Evolutionary conservation across 2,113 vertebrate genomes (phyloP).

Genomic region (Talpa occidentalis): DNA sequence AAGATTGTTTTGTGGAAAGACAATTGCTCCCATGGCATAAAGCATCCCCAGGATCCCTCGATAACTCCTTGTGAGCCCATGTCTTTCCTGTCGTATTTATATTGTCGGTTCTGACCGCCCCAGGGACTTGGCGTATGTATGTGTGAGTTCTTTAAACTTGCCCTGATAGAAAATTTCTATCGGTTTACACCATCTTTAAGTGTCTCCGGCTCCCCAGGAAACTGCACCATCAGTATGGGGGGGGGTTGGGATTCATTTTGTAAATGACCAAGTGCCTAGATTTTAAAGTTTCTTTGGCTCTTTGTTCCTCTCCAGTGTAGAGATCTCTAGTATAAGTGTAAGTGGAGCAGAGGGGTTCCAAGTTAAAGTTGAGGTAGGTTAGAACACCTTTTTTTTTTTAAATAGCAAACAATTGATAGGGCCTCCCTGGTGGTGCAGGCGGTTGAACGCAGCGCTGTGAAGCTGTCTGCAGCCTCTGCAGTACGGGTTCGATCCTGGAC

Average conservation of each 20-base stretch:
- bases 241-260: not conserved
- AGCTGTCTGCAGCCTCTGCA: too few species aligned
- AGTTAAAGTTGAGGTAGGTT: not conserved
- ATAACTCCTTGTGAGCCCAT: not conserved
- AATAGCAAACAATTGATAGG: too few species aligned
- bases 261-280: not conserved
- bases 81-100: not conserved
- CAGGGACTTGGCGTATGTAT: not conserved
- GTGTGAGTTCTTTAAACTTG: not conserved
- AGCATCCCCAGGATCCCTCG: not conserved
- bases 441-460: too few species aligned
- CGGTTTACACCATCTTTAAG: not conserved
- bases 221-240: not conserved
- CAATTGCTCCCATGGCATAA: not conserved
- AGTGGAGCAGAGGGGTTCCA: not conserved
- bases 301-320: not conserved
- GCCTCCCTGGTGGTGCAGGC: too few species aligned
- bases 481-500: too few species aligned
- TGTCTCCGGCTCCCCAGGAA: rapidly evolving
- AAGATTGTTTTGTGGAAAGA: not conserved
- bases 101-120: not conserved
- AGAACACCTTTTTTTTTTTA: not conserved
- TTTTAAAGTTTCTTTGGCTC: not conserved
- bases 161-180: not conserved
- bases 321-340: not conserved